These are phyloP conservation scores for Hypomecis atomaria DNA, from an alignment of 2,888 invertebrate genomes.

Conservation along the genomic window DNA sequence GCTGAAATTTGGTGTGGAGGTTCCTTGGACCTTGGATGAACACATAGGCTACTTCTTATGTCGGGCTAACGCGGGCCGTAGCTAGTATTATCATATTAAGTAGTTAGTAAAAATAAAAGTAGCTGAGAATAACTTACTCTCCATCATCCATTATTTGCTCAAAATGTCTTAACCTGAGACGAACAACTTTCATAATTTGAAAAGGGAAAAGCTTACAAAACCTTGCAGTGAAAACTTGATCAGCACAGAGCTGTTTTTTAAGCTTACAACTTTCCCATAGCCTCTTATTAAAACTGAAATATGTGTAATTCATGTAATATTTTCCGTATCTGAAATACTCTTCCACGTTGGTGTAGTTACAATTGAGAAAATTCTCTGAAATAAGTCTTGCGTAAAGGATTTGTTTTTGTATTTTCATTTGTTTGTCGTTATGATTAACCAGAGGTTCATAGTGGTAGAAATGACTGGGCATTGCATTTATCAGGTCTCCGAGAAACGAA, in stretches of 20 bases:
- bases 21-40: too few relatives aligned
- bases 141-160: constrained; percentile 89
- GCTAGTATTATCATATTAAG: too few relatives aligned
- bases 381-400: constrained; percentile 87
- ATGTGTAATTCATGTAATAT: constrained; percentile 86
- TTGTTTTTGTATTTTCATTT: constrained; percentile 90
- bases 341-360: constrained; percentile 90
- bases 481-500: constrained; percentile 93
- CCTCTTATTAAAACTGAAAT: constrained; percentile 93
- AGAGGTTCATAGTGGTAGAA: constrained; percentile 96
- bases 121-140: constrained; percentile 81
- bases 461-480: constrained; percentile 94
- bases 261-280: constrained; percentile 92
- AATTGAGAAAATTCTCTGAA: constrained; percentile 89
- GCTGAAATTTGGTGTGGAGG: too few relatives aligned
- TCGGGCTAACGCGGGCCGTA: too few relatives aligned
- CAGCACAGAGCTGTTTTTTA: constrained; percentile 78
- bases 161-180: constrained; percentile 89
- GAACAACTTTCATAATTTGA: constrained; percentile 94
- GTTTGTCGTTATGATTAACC: constrained; percentile 91
- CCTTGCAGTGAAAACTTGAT: constrained; percentile 87
- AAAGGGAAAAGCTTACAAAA: constrained; percentile 94
- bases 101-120: too few relatives aligned
- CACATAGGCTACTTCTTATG: too few relatives aligned
- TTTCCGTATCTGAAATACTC: constrained; percentile 92